Evolutionary conservation across 1,140 invertebrate genomes (phyloP), one percentile per base, ranked within the genome.

Genomic region (Anastrepha ludens): DNA sequence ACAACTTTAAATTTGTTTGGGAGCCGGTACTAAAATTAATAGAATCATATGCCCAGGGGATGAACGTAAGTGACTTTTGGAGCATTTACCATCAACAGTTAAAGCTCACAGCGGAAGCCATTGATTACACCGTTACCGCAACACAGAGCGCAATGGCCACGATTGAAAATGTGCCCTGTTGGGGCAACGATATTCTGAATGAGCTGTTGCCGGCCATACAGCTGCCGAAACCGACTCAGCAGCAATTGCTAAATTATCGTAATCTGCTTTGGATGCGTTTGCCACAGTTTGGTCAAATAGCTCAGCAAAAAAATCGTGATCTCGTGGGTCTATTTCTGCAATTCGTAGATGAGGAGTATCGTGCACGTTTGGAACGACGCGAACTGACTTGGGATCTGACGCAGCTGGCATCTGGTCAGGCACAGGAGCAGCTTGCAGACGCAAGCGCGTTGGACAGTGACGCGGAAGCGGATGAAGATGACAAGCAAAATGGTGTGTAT

Each of bases 1-100:
- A 97, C 3, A 99, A 99, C 92, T 98, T 99, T 89, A 96, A 97
- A 90, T 93, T 98, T 39, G 90, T 99, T 0, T 99, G 98, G 98
- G 96, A 97, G 74, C 97, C 97, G n/a, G 94, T 97, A 0, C 93
- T 94, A 8, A 95, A 96, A 90, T 94, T 98, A 29, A 96, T 99
- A 86, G 94, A 95, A 3, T 94, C 95, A 8, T 97, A 97, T 91
- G 96, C 97, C 0, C 94, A 95, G 89, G 94, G 94, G 2, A 94
- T 98, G 91, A 91, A 95, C 0, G 94, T 94, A 20, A 92, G 95
- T 5, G 93, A 95, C 67, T 98, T 98, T 94, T 99, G 98, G 98
- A 92, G 94, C 20, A 93, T 97, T 17, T 98, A 96, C 91, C 91
- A 95, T 17, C 90, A 94, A 6, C 95, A 96, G 89, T 91, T 99